A percentile compares a stretch with the other conserved stretches of the same genome.
phyloP scores from a whole-genome alignment of 2,888 invertebrate species.

The Polydrusus pterygomalis region DNA sequence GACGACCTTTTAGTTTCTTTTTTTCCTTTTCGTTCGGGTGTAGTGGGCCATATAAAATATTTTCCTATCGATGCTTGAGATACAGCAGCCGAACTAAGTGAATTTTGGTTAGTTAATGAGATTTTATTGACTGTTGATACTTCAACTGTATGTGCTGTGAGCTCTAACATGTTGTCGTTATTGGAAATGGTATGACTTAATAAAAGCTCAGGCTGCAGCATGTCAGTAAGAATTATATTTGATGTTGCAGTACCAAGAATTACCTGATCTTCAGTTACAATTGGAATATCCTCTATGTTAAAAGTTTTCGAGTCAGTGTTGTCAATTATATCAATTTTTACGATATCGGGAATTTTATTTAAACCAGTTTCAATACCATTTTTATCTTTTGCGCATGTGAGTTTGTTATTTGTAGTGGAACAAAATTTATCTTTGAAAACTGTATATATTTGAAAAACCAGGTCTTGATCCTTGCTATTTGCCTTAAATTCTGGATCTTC shows the following conservation, averaged over 20 bases:
- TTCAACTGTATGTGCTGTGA: not conserved
- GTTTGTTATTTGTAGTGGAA: slow-evolving; percentile 1
- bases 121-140: slow-evolving; percentile 2
- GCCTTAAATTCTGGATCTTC: slow-evolving; percentile 3
- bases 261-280: slow-evolving; percentile 13
- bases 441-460: not conserved
- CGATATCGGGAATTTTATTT: not conserved
- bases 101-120: slow-evolving; percentile 3
- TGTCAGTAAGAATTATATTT: slow-evolving; percentile 1
- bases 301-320: slow-evolving; percentile 1
- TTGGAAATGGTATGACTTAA: not conserved
- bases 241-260: not conserved
- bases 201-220: not conserved
- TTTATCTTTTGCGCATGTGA: not conserved
- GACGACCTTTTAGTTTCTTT: slow-evolving; percentile 18
- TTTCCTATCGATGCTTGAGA: not conserved
- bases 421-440: not conserved
- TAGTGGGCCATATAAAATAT: slow-evolving; percentile 27
- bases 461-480: slow-evolving; percentile 1
- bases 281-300: slow-evolving; percentile 11
- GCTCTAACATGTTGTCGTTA: not conserved
- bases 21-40: slow-evolving; percentile 27
- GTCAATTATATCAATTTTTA: not conserved
- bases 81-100: slow-evolving; percentile 3
- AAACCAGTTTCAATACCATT: slow-evolving; percentile 4